phyloP scores from a whole-genome alignment of 2,888 invertebrate species.

The Prosapia bicincta region DNA sequence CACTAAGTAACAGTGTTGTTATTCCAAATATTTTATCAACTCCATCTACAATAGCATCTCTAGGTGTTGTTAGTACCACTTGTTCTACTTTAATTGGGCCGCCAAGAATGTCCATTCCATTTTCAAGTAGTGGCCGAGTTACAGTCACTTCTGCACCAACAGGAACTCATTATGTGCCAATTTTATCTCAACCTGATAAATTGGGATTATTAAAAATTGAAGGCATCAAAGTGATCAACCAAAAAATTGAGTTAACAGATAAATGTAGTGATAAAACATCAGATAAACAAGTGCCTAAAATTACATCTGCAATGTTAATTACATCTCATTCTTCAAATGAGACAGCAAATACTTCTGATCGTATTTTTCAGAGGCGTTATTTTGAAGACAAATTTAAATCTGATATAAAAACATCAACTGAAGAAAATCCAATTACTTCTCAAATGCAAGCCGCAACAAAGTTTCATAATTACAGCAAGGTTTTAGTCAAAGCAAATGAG shows the following conservation, averaged over 20 bases:
- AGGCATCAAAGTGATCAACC: conserved; percentile 23
- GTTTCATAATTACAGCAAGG: conserved; percentile 18
- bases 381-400: neutral
- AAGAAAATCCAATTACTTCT: neutral
- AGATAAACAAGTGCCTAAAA: neutral
- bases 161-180: conserved; percentile 18
- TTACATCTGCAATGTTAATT: neutral
- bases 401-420: conserved; percentile 4
- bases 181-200: conserved; percentile 24
- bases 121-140: conserved; percentile 16
- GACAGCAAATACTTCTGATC: neutral
- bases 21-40: conserved; percentile 20
- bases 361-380: neutral
- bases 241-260: conserved; percentile 10
- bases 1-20: conserved; percentile 2
- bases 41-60: conserved; percentile 12
- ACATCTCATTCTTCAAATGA: neutral
- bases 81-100: conserved; percentile 13
- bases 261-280: neutral
- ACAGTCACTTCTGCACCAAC: conserved; percentile 16
- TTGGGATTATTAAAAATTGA: conserved; percentile 28
- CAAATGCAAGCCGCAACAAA: conserved; percentile 9
- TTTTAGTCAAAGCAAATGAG: conserved; percentile 9
- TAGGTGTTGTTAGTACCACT: conserved; percentile 28
- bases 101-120: conserved; percentile 29